These are phyloP conservation scores for Drosophila watanabei DNA, from an alignment of 1,140 invertebrate genomes.

Conservation along the genomic window DNA sequence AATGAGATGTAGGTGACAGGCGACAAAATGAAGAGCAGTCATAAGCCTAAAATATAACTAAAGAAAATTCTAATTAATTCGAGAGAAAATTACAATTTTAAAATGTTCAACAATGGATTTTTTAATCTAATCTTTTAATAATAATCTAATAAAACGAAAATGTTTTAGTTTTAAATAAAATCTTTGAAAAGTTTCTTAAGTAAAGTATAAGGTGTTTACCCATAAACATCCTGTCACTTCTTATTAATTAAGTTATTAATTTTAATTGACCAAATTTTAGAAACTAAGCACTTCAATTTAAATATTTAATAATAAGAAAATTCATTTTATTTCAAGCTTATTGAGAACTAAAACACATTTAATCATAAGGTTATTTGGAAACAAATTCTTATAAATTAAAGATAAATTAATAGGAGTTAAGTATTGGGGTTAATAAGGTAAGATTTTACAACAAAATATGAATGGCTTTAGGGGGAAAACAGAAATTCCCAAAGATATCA, in stretches of 20 bases:
- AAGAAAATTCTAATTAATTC: background rate
- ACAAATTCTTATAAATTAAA: background rate
- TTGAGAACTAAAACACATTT: background rate
- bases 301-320: too few species aligned
- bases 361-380: background rate
- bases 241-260: too few species aligned
- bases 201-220: background rate
- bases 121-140: too few species aligned
- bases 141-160: too few species aligned
- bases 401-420: background rate
- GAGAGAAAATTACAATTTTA: too few species aligned
- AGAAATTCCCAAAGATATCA: too few species aligned
- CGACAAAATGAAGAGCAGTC: background rate
- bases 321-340: background rate
- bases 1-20: conserved; percentile 13
- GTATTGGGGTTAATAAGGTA: background rate
- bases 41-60: background rate
- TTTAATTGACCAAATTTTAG: too few species aligned
- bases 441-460: too few species aligned
- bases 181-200: background rate
- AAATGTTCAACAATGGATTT: too few species aligned
- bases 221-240: too few species aligned
- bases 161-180: background rate
- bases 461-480: too few species aligned
- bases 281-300: too few species aligned